These are phyloP conservation scores for Zootermopsis nevadensis DNA, from an alignment of 2,888 invertebrate species.

Conservation along the genomic window DNA sequence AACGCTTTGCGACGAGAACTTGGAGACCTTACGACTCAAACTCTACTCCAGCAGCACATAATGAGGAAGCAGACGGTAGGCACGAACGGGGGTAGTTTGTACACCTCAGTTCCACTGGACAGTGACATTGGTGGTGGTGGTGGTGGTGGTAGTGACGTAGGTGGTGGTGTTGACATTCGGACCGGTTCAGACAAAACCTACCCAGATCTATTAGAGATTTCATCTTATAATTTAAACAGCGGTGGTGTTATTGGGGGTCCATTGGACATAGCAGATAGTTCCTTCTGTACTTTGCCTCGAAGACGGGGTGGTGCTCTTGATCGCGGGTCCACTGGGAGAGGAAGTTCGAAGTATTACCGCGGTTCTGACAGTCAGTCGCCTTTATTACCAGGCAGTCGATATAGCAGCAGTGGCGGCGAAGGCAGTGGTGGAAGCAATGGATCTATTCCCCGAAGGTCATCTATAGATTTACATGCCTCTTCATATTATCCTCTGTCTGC, in stretches of 20 bases:
- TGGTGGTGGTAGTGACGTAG: neutral
- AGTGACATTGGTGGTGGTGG: slow-evolving; percentile 24
- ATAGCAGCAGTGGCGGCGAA: slow-evolving; percentile 79
- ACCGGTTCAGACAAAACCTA: slow-evolving; percentile 64
- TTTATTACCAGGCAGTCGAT: slow-evolving; percentile 75
- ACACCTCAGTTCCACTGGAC: slow-evolving; percentile 57
- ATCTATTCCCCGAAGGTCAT: slow-evolving; percentile 64
- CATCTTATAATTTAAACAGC: slow-evolving; percentile 58
- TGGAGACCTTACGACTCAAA: slow-evolving; percentile 43
- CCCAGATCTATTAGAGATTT: slow-evolving; percentile 68
- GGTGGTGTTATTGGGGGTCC: slow-evolving; percentile 59
- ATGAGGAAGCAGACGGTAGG: slow-evolving; percentile 58
- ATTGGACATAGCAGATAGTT: slow-evolving; percentile 60
- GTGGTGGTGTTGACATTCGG: neutral
- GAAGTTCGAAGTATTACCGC: slow-evolving; percentile 41
- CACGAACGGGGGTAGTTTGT: slow-evolving; percentile 57
- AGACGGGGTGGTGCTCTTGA: slow-evolving; percentile 42
- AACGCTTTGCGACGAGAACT: slow-evolving; percentile 53
- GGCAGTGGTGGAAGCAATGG: slow-evolving; percentile 67
- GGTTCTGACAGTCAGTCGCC: slow-evolving; percentile 79
- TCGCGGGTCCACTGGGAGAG: slow-evolving; percentile 40
- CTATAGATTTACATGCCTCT: slow-evolving; percentile 64
- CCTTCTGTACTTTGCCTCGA: slow-evolving; percentile 76
- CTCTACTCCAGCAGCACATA: slow-evolving; percentile 57
- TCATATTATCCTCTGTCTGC: slow-evolving; percentile 59